These are phyloP conservation scores for Zaprionus lachaisei DNA, from an alignment of 1,140 invertebrate genomes.

Conservation along the genomic window DNA sequence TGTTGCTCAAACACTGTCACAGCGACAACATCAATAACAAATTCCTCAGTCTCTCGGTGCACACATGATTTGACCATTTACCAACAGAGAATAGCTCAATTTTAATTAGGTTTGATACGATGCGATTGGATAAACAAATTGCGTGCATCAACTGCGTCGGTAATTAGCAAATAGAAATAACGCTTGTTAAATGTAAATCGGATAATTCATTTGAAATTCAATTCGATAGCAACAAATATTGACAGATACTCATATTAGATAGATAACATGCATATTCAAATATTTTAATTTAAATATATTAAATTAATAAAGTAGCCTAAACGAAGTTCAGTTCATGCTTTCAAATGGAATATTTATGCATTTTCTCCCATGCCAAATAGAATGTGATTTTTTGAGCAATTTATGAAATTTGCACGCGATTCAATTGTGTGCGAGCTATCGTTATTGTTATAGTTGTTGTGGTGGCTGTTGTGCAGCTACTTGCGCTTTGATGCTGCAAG, in stretches of 20 bases:
- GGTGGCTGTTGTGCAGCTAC: slow-evolving; percentile 25
- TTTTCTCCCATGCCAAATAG: slow-evolving; percentile 49
- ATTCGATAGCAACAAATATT: neutral
- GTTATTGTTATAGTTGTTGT: slow-evolving; percentile 13
- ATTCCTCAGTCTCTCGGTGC: slow-evolving; percentile 48
- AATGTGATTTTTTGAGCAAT: slow-evolving; percentile 73
- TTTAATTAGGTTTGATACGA: slow-evolving; percentile 72
- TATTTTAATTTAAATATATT: neutral
- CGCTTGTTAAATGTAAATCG: neutral
- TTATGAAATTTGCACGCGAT: slow-evolving; percentile 78
- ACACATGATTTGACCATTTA: slow-evolving; percentile 69
- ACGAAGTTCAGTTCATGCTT: slow-evolving; percentile 31
- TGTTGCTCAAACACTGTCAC: slow-evolving; percentile 50
- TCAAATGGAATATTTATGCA: slow-evolving; percentile 24
- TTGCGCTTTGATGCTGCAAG: slow-evolving; percentile 60
- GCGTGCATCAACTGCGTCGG: slow-evolving; percentile 38
- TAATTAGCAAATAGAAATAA: slow-evolving; percentile 64
- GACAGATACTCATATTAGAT: neutral
- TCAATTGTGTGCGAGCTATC: slow-evolving; percentile 58
- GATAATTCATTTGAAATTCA: neutral
- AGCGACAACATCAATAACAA: slow-evolving; percentile 50
- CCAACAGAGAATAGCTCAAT: slow-evolving; percentile 57
- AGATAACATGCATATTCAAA: neutral
- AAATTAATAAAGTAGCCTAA: neutral
- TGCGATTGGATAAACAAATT: slow-evolving; percentile 39